Evolutionary conservation across 2,113 vertebrate genomes (phyloP), one percentile per base, ranked within the genome.

Genomic region (Heloderma charlesbogerti): DNA sequence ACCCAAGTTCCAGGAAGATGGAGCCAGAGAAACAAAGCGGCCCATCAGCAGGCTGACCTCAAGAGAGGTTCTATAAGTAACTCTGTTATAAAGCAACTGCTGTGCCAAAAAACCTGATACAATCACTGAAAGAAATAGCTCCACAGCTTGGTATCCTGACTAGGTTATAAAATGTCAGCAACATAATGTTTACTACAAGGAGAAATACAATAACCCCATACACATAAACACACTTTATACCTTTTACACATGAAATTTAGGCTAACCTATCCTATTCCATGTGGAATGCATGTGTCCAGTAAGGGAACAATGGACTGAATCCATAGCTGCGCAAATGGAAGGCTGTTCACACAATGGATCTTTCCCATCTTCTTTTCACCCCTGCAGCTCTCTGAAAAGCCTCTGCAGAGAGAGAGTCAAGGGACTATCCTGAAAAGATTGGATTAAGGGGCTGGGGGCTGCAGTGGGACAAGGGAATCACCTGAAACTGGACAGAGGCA

Each of bases 161-260:
- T 7, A 88, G 60, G 27, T 45, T 27, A 43, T 54, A 84, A 69
- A 91, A 84, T 60, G n/a, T 16, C 63, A 88, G 34, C n/a, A 69
- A 0, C 4, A 57, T 72, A 92, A 43, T 0, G 72, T 63, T n/a
- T 57, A 91, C 29, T 87, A 45, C 79, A 90, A 74, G 9, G 13
- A 60, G 94, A 89, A 48, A 85, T 34, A n/a, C 43, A 27, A 8
- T 74, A 80, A 84, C 82, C 51, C n/a, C 82, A 3, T 37, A 88
- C 84, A 90, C 27, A 66, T 34, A 88, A 43, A 75, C 27, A 87
- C 34, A 13, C n/a, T 84, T 63, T 77, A 77, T 43, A 43, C n/a
- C 63, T 63, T 77, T 43, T 43, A 43, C 74, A 77, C 74, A 77
- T 20, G 74, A 77, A 40, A 43, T 43, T 18, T 29, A 81, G 79